phyloP scores from a whole-genome alignment of 2,797 vertebrate species.

The Phoxinus dragarum region DNA sequence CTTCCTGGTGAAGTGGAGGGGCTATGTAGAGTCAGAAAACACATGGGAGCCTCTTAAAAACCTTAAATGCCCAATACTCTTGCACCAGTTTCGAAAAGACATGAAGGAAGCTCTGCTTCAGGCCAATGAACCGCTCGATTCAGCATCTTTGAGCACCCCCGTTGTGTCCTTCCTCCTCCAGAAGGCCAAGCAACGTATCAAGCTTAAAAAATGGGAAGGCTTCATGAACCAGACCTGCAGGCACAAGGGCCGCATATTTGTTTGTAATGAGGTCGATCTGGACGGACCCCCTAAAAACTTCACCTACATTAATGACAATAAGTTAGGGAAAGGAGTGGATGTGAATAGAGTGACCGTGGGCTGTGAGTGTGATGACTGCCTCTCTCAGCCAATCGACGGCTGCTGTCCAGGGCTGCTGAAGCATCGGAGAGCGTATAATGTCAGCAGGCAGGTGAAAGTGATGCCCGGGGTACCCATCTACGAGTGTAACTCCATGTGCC shows the following conservation, averaged over 20 bases:
- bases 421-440: conserved; percentile 87
- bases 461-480: conserved; percentile 88
- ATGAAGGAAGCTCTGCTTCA: conserved; percentile 77
- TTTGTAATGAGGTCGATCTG: conserved; percentile 88
- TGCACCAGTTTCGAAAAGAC: conserved; percentile 87
- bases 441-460: conserved; percentile 83
- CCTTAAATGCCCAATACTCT: conserved; percentile 83
- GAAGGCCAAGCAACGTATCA: conserved; percentile 83
- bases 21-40: conserved; percentile 81
- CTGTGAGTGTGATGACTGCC: conserved; percentile 87
- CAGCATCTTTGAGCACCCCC: conserved; percentile 76
- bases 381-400: conserved; percentile 77
- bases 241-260: conserved; percentile 85
- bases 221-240: conserved; percentile 84
- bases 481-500: conserved; percentile 89
- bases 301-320: conserved; percentile 89
- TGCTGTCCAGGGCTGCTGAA: conserved; percentile 87
- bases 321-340: conserved; percentile 82
- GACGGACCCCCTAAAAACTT: conserved; percentile 87
- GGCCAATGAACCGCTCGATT: conserved; percentile 64
- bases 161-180: conserved; percentile 76
- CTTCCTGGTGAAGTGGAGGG: conserved; percentile 91
- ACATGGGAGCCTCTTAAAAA: conserved; percentile 89
- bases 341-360: conserved; percentile 83
- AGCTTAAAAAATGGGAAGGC: conserved; percentile 81